Evolutionary conservation across 2,888 invertebrate species (phyloP).

Genomic region (Steinernema hermaphroditum): DNA sequence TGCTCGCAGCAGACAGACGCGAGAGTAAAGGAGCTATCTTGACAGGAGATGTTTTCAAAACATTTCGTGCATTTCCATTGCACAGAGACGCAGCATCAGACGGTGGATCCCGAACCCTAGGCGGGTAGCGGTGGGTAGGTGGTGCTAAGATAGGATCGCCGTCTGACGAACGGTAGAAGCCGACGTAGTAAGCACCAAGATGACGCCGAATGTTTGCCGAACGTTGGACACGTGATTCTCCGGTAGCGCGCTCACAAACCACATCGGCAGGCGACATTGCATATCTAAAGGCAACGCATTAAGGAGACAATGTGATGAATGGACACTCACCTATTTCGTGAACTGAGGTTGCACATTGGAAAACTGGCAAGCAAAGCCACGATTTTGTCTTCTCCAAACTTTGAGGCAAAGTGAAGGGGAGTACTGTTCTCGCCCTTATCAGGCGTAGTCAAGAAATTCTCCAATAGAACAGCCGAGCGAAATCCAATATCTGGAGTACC

Average conservation of each 20-base stretch:
- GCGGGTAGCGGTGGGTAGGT: conserved; percentile 2
- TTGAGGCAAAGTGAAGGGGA: conserved; percentile 26
- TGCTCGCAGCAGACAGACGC: background rate
- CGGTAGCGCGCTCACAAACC: background rate
- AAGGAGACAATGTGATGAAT: background rate
- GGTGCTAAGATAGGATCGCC: background rate
- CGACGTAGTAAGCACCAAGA: conserved; percentile 6
- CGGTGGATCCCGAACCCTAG: background rate
- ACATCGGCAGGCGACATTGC: background rate
- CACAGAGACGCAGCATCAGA: too few relatives aligned
- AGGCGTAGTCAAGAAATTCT: conserved; percentile 32
- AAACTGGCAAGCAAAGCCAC: conserved; percentile 21
- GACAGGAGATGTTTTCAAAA: background rate
- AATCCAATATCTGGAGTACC: conserved; percentile 7
- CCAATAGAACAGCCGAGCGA: background rate
- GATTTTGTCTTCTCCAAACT: conserved; percentile 3
- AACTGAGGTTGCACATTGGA: background rate
- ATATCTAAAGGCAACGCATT: background rate
- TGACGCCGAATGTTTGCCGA: background rate
- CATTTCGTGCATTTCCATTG: too few relatives aligned
- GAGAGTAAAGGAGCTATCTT: background rate
- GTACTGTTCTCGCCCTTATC: conserved; percentile 30
- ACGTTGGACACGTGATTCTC: background rate
- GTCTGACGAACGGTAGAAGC: background rate
- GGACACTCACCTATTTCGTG: conserved; percentile 1